Evolutionary conservation across 2,797 vertebrate genomes (phyloP).

Genomic region (Crenichthys baileyi): DNA sequence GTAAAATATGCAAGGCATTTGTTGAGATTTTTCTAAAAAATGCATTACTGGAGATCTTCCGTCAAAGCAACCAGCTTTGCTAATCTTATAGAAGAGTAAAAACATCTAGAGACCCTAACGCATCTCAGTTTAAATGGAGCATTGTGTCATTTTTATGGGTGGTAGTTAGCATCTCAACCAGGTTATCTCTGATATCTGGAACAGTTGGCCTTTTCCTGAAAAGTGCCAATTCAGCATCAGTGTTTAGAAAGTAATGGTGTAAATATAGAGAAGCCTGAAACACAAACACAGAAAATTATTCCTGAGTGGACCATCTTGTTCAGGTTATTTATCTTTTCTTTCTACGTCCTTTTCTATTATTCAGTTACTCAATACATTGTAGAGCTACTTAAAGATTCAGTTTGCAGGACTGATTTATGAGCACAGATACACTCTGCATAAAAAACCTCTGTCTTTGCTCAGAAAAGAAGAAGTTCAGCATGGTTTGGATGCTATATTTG

Average conservation of each 20-base stretch:
- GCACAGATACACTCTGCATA: neutral
- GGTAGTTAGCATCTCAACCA: neutral
- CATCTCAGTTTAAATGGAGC: neutral
- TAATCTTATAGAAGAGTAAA: neutral
- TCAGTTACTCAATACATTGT: neutral
- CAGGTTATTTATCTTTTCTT: constrained; percentile 7
- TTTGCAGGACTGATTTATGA: constrained; percentile 7
- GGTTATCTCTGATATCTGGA: neutral
- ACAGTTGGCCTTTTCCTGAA: neutral
- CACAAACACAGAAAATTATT: constrained; percentile 3
- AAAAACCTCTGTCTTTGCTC: neutral
- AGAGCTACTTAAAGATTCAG: constrained; percentile 6
- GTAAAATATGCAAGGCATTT: neutral
- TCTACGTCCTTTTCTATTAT: constrained; percentile 11
- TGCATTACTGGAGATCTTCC: neutral
- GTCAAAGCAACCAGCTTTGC: neutral
- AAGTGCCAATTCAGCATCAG: neutral
- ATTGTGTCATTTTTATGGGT: neutral
- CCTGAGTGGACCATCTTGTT: neutral
- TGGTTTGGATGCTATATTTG: neutral
- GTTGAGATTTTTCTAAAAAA: neutral
- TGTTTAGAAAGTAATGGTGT: neutral
- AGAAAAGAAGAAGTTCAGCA: neutral
- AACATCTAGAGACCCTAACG: neutral
- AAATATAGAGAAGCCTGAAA: neutral